phyloP scores from a whole-genome alignment of 2,113 vertebrate species.

The Struthidea cinerea region DNA sequence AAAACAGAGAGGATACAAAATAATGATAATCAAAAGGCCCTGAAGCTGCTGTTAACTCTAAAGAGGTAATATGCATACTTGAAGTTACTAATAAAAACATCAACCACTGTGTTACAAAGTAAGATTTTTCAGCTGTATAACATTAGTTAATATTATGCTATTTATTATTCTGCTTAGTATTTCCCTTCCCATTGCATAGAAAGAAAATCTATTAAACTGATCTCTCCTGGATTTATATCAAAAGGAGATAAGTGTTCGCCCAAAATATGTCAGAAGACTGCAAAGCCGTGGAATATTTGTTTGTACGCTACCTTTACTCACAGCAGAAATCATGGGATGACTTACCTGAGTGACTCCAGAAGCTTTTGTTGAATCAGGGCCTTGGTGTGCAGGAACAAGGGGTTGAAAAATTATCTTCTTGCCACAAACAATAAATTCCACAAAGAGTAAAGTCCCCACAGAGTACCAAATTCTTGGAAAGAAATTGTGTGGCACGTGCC shows the following conservation, averaged over 20 bases:
- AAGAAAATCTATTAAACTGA: background rate
- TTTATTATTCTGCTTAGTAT: background rate
- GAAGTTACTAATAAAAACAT: background rate
- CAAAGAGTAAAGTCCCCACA: background rate
- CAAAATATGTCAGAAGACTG: background rate
- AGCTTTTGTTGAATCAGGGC: background rate
- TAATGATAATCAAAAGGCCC: background rate
- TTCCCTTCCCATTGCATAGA: background rate
- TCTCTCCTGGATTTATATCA: background rate
- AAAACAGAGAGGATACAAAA: background rate
- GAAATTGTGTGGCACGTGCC: background rate
- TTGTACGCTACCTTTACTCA: background rate
- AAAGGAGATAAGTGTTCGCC: background rate
- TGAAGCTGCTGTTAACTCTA: background rate
- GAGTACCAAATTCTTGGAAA: background rate
- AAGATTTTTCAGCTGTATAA: background rate
- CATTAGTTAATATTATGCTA: background rate
- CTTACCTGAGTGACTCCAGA: background rate
- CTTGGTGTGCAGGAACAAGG: background rate
- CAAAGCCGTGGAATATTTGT: background rate
- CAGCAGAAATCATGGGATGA: background rate
- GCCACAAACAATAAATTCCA: background rate
- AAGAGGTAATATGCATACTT: background rate
- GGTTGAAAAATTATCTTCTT: background rate
- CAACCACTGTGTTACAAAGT: background rate